These are phyloP conservation scores for Oreochromis grahami DNA, from an alignment of 2,797 vertebrate species.

Conservation along the genomic window DNA sequence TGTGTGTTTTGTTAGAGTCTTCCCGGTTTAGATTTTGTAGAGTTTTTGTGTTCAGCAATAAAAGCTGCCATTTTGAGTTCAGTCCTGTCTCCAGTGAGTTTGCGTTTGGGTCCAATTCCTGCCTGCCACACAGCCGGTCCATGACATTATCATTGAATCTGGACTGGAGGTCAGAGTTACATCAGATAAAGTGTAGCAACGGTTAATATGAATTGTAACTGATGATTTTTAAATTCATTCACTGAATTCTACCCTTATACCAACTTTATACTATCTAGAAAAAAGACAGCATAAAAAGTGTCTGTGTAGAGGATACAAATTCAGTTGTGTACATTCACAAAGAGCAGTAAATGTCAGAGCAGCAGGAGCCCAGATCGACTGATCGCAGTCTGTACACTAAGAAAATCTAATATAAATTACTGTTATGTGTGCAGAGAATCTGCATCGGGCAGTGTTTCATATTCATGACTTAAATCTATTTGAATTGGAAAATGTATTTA, in stretches of 20 bases:
- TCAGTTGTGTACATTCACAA: accelerated
- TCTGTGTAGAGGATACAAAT: accelerated
- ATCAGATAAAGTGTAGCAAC: accelerated
- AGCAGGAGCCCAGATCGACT: neutral
- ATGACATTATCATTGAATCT: too few species aligned
- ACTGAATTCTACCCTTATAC: accelerated
- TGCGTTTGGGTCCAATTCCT: too few species aligned
- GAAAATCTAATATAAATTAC: neutral
- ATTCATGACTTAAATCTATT: too few species aligned
- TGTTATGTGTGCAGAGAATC: too few species aligned
- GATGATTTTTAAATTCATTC: neutral
- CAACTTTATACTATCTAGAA: accelerated
- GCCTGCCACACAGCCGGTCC: too few species aligned
- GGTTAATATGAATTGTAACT: accelerated
- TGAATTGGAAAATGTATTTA: too few species aligned
- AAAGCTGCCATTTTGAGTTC: too few species aligned
- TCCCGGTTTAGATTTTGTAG: too few species aligned
- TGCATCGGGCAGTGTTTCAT: too few species aligned
- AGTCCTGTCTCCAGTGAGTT: too few species aligned
- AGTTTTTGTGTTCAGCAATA: too few species aligned
- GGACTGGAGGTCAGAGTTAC: accelerated
- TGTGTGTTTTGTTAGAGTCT: too few species aligned
- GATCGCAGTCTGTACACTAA: accelerated
- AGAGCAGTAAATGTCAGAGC: neutral
- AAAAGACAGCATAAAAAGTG: accelerated